Base-by-base conservation (phyloP, 1,140 invertebrate species). In the Bombus vancouverensis region DNA sequence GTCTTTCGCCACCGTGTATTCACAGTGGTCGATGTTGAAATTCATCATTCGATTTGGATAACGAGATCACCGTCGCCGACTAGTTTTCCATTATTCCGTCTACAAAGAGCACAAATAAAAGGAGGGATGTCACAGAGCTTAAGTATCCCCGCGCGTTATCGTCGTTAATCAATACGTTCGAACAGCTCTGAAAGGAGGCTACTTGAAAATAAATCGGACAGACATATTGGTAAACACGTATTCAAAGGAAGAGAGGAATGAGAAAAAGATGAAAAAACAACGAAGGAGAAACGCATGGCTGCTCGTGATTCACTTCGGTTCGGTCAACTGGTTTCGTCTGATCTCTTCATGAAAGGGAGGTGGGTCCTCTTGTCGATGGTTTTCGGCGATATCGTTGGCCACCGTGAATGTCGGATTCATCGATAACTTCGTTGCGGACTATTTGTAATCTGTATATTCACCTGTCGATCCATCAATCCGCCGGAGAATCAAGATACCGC, bases 401-500 rank as follows among this genome's bases (percentile, higher is more conserved):
- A 87, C 88, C 88, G 86, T 85, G 88, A 66, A 90, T 53, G 89
- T 88, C 90, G 81, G 89, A 91, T 91, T 78, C 47, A 28, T 87
- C 83, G 89, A 91, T 91, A 91, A 91, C 83, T 91, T 89, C 77
- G 72, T 91, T 72, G 76, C 53, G 42, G 85, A 86, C 87, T 91
- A 91, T 91, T 91, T 91, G 90, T 83, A 88, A 87, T 79, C 81
- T 76, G 75, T 89, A 85, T 89, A 89, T 91, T 91, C 90, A 91
- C 90, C 90, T 91, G 90, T 91, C 90, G 88, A 86, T 88, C 90
- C 83, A 82, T 91, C 85, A 85, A 70, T 73, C 75, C 47, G 57
- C 34, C 71, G 59, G 53, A 57, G 73, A 87, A 90, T 90, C 88
- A 78, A 87, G 89, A 90, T 90, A 90, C 59, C 88, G 70, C 3